Evolutionary conservation across 2,888 invertebrate species (phyloP).

Genomic region (Nymphalis c-album): DNA sequence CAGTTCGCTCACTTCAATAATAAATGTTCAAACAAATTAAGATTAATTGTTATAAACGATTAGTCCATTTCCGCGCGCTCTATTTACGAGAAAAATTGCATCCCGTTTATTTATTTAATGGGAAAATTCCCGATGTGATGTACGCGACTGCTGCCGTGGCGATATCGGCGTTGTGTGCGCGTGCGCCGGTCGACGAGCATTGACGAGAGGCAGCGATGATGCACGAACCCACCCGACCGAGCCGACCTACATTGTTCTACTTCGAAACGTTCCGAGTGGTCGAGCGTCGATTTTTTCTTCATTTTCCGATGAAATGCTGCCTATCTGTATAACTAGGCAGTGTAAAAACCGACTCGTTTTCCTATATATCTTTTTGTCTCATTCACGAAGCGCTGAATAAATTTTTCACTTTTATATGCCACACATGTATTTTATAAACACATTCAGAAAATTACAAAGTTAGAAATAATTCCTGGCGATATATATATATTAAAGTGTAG

Average conservation of each 20-base stretch:
- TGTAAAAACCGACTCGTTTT: constrained; percentile 53
- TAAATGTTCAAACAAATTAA: constrained; percentile 36
- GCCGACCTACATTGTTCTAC: constrained; percentile 75
- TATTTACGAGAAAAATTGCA: constrained; percentile 54
- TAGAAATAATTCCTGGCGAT: background rate
- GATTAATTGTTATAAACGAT: constrained; percentile 47
- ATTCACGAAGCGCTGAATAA: constrained; percentile 20
- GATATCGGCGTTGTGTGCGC: constrained; percentile 69
- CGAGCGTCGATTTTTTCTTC: constrained; percentile 68
- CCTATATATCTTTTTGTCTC: constrained; percentile 39
- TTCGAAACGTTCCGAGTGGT: constrained; percentile 67
- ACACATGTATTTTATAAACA: background rate
- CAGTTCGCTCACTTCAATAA: constrained; percentile 54
- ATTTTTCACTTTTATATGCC: constrained; percentile 29
- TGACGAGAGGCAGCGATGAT: constrained; percentile 60
- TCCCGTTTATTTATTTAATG: constrained; percentile 60
- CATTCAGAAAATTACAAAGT: background rate
- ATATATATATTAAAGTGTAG: background rate
- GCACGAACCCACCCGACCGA: constrained; percentile 64
- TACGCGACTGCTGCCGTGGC: constrained; percentile 65
- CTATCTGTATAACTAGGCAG: constrained; percentile 43
- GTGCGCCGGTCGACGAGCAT: constrained; percentile 50
- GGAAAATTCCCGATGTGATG: constrained; percentile 47
- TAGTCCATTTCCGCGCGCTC: constrained; percentile 58
- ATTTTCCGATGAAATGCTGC: constrained; percentile 77